Percentiles rank a stretch among this genome's conserved stretches.
Conservation (phyloP, 2,888 invertebrate species). For the Drosophila picticornis region DNA sequence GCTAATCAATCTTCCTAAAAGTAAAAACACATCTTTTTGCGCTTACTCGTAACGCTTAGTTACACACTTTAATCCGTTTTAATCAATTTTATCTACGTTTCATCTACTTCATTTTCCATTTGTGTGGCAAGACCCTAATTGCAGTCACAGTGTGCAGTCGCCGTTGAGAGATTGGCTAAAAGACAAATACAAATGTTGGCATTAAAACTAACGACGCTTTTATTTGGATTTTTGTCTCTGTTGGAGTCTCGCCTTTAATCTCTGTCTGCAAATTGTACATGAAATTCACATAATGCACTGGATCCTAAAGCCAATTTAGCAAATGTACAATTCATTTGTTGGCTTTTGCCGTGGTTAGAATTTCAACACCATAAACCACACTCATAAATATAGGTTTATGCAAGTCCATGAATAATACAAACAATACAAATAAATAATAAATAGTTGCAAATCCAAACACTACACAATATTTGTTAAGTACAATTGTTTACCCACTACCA, state of each 20-base stretch:
- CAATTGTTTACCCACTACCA: not conserved
- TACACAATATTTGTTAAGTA: not conserved
- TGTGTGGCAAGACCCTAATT: slow-evolving; percentile 4
- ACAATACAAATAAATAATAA: not conserved
- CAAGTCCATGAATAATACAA: too few relatives aligned
- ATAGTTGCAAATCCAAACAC: not conserved
- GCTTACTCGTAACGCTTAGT: slow-evolving; percentile 45
- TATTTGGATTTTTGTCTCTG: not conserved
- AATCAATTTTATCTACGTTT: slow-evolving; percentile 27
- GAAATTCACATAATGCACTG: slow-evolving; percentile 19
- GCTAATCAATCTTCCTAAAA: slow-evolving; percentile 64
- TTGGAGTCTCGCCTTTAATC: not conserved
- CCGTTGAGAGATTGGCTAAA: slow-evolving; percentile 16
- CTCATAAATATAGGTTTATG: not conserved
- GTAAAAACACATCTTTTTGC: slow-evolving; percentile 36
- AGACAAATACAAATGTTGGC: slow-evolving; percentile 22
- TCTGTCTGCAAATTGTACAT: slow-evolving; percentile 17
- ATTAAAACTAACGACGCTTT: slow-evolving; percentile 20
- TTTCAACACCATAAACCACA: slow-evolving; percentile 15
- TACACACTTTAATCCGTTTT: slow-evolving; percentile 30
- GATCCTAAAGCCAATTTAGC: slow-evolving; percentile 19
- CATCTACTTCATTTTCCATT: not conserved
- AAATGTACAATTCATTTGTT: not conserved
- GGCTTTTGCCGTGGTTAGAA: slow-evolving; percentile 25
- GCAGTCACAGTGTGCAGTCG: not conserved